phyloP scores from a whole-genome alignment of 2,797 vertebrate genomes.

The Crypturellus tataupa region DNA sequence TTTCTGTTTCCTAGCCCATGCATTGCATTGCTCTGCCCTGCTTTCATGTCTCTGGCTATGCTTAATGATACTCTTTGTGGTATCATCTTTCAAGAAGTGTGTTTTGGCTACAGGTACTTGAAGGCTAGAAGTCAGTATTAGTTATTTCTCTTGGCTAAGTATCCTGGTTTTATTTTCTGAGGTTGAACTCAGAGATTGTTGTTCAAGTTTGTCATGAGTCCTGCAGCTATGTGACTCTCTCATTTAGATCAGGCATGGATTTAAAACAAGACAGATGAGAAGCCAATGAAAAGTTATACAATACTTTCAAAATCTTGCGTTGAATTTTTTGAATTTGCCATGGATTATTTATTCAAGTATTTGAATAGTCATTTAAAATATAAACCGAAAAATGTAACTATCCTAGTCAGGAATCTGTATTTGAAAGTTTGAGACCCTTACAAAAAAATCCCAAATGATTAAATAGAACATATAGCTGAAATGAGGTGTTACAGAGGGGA shows the following conservation, averaged over 20 bases:
- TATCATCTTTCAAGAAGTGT: neutral
- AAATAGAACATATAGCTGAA: neutral
- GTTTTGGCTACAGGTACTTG: neutral
- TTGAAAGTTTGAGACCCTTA: neutral
- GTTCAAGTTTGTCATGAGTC: neutral
- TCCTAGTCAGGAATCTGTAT: neutral
- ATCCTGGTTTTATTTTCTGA: neutral
- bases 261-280: neutral
- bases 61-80: neutral
- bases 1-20: neutral
- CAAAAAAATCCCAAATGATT: neutral
- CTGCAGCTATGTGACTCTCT: neutral
- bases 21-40: neutral
- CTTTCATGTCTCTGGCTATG: neutral
- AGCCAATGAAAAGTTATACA: neutral
- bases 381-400: neutral
- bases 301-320: neutral
- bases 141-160: neutral
- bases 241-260: neutral
- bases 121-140: neutral
- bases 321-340: neutral
- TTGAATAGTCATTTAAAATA: neutral
- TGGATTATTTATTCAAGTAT: neutral
- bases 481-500: neutral
- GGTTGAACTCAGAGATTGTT: neutral